phyloP scores from a whole-genome alignment of 1,140 invertebrate genomes.

The Pemphigus obesinymphae region DNA sequence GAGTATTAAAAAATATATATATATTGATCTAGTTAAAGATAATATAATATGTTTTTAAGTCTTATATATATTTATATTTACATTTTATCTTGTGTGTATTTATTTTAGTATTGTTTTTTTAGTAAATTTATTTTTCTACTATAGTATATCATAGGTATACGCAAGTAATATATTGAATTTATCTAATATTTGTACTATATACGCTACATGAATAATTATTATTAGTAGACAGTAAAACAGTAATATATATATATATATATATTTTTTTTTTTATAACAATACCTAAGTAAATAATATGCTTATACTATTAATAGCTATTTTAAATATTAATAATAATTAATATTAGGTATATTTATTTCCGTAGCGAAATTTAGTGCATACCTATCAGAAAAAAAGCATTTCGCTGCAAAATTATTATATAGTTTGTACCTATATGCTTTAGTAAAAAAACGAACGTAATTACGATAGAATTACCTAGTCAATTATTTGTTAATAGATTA shows the following conservation, averaged over 20 bases:
- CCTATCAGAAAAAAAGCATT: neutral
- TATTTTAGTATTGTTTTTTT: neutral
- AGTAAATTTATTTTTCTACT: neutral
- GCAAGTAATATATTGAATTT: neutral
- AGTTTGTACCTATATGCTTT: too few relatives aligned
- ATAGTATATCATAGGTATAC: neutral
- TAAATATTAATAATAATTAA: too few relatives aligned
- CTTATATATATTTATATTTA: neutral
- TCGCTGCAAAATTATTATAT: neutral
- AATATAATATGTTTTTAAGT: neutral
- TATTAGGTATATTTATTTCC: too few relatives aligned
- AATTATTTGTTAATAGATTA: too few relatives aligned
- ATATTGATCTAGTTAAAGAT: slow-evolving; percentile 2
- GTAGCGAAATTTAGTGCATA: neutral
- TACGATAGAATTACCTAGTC: too few relatives aligned
- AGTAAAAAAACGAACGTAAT: too few relatives aligned
- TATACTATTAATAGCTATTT: too few relatives aligned
- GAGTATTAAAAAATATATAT: slow-evolving; percentile 22
- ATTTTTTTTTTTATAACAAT: too few relatives aligned
- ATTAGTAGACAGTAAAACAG: neutral
- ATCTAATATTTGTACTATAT: neutral
- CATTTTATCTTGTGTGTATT: slow-evolving; percentile 16
- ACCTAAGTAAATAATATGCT: too few relatives aligned
- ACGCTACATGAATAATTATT: neutral
- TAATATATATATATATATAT: too few relatives aligned